A percentile compares a stretch with the other conserved stretches of the same genome.
Evolutionary conservation across 53 echinoderm and acorn worm species (phyloP).

Genomic region (Henricia sp.): DNA sequence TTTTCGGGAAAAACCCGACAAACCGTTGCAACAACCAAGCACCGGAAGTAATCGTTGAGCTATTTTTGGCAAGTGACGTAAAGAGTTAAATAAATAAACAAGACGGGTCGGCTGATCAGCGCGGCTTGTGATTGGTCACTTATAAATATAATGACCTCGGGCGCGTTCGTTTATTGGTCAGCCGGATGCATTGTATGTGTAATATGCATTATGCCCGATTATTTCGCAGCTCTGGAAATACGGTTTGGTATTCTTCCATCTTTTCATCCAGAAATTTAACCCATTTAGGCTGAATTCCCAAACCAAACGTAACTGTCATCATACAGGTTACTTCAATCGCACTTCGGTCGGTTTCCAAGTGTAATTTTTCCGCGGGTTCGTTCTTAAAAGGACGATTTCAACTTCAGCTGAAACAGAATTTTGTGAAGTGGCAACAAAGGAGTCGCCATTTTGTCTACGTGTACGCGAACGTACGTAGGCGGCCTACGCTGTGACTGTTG

Average conservation of each 20-base stretch:
- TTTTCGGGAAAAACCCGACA: too few species aligned
- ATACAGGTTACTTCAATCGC: not conserved
- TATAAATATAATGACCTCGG: not conserved
- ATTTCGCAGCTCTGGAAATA: not conserved
- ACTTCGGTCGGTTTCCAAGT: conserved; percentile 1
- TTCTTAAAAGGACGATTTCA: not conserved
- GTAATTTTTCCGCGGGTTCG: conserved; percentile 4
- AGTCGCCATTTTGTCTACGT: conserved; percentile 59
- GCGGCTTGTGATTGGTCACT: conserved; percentile 32
- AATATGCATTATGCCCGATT: not conserved
- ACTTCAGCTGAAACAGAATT: not conserved
- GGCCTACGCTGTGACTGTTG: too few species aligned
- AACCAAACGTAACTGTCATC: not conserved
- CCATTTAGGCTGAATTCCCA: not conserved
- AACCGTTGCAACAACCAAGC: too few species aligned
- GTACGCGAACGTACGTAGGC: too few species aligned
- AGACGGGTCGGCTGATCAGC: too few species aligned
- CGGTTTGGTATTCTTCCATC: not conserved
- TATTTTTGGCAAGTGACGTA: too few species aligned
- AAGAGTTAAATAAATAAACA: too few species aligned
- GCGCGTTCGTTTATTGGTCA: conserved; percentile 25
- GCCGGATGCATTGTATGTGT: not conserved
- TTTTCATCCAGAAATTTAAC: not conserved
- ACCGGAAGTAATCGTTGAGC: too few species aligned
- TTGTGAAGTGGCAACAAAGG: conserved; percentile 24